Percentiles rank a stretch among this genome's conserved stretches.
These are phyloP conservation scores for Chrysina gloriosa DNA, from an alignment of 2,888 invertebrate species.

Conservation along the genomic window DNA sequence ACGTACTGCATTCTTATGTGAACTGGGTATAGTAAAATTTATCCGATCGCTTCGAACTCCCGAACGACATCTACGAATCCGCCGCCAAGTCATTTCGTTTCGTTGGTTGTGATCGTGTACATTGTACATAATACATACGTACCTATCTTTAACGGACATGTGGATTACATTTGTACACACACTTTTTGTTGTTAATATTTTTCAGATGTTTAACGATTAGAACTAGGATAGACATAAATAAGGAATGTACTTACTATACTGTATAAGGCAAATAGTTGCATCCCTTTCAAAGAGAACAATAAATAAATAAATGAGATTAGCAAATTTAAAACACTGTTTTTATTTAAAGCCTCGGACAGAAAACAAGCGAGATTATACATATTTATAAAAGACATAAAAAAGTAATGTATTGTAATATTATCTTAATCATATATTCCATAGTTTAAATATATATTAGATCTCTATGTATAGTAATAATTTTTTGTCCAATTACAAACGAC, in stretches of 20 bases:
- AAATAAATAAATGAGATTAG: slow-evolving; percentile 35
- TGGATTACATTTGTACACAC: too few relatives aligned
- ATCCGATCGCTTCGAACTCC: too few relatives aligned
- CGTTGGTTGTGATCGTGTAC: slow-evolving; percentile 14
- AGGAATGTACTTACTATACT: neutral
- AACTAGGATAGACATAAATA: neutral
- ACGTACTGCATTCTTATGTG: too few relatives aligned
- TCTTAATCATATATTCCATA: slow-evolving; percentile 31
- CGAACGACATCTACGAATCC: neutral
- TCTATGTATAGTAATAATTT: slow-evolving; percentile 19
- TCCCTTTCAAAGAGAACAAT: neutral
- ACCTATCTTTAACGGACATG: too few relatives aligned
- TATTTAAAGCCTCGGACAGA: slow-evolving; percentile 35
- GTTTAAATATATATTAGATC: slow-evolving; percentile 36
- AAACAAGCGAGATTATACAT: slow-evolving; percentile 28
- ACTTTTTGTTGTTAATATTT: slow-evolving; percentile 21
- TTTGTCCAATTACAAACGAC: slow-evolving; percentile 25
- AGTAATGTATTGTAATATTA: slow-evolving; percentile 40
- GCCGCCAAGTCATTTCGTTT: neutral
- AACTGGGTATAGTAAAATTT: too few relatives aligned
- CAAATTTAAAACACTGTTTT: slow-evolving; percentile 42
- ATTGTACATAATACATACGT: neutral
- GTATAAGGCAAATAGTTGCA: neutral
- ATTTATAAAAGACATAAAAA: slow-evolving; percentile 43
- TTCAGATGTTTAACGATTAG: slow-evolving; percentile 3